These are phyloP conservation scores for Calidris pugnax DNA, from an alignment of 2,113 vertebrate species.

Conservation along the genomic window DNA sequence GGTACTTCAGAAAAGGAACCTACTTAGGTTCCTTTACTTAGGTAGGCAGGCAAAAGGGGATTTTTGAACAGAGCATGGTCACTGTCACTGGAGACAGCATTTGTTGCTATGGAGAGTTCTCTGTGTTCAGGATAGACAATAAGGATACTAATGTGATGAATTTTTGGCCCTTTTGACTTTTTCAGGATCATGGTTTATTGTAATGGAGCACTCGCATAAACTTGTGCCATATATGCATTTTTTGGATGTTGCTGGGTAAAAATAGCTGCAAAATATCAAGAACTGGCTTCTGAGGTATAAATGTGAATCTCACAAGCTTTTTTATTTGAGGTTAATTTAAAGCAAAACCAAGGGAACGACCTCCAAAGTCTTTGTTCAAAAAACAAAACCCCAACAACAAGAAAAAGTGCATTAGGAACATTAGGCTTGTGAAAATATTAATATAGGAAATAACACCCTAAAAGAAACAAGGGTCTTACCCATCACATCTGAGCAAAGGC, in stretches of 20 bases:
- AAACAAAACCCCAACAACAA: neutral
- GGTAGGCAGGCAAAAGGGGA: neutral
- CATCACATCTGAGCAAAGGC: too few species aligned
- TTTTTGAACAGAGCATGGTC: neutral
- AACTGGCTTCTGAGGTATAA: neutral
- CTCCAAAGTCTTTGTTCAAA: neutral
- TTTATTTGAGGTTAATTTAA: neutral
- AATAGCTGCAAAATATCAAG: neutral
- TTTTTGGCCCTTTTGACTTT: neutral
- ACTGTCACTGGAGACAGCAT: neutral
- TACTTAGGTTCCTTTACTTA: neutral
- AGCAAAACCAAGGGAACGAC: neutral
- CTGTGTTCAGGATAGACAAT: neutral
- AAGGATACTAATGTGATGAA: neutral
- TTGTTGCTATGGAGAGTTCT: neutral
- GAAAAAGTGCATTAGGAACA: neutral
- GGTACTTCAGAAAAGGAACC: neutral
- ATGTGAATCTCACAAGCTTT: neutral
- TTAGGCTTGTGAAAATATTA: neutral
- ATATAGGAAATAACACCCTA: neutral
- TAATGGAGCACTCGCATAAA: neutral
- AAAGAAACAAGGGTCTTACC: neutral
- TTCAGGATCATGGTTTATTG: neutral
- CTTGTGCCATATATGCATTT: neutral
- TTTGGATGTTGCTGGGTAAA: neutral